A percentile compares a stretch with the other conserved stretches of the same genome.
These are phyloP conservation scores for Euglossa dilemma DNA, from an alignment of 1,140 invertebrate genomes.

Conservation along the genomic window DNA sequence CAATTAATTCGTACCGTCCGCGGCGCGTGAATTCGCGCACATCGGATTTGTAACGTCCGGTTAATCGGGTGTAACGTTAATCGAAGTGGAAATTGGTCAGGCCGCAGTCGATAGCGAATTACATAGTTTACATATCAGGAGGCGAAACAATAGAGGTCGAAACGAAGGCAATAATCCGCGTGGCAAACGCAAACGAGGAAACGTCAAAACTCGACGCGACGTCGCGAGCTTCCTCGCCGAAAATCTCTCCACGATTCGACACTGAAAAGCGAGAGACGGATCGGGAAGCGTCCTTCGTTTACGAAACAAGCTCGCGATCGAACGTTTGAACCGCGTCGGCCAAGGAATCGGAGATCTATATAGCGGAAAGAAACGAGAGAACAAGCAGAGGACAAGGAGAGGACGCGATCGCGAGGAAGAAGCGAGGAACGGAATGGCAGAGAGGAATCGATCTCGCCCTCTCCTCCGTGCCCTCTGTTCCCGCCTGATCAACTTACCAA, in stretches of 20 bases:
- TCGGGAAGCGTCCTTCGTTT: too few relatives aligned
- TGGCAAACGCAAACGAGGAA: neutral
- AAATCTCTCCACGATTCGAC: neutral
- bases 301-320: neutral
- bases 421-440: neutral
- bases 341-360: neutral
- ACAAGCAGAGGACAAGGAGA: neutral
- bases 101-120: conserved; percentile 23
- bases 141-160: neutral
- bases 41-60: neutral
- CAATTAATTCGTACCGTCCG: neutral
- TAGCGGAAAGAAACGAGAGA: neutral
- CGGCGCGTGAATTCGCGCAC: neutral
- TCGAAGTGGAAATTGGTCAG: conserved; percentile 22
- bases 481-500: neutral
- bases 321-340: neutral
- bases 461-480: neutral
- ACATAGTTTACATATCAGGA: neutral
- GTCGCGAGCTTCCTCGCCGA: too few relatives aligned
- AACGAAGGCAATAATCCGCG: neutral
- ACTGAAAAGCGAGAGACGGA: neutral
- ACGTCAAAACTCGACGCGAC: neutral
- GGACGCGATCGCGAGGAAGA: neutral
- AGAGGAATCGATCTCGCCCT: neutral
- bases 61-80: conserved; percentile 15